Evolutionary conservation across 2,797 vertebrate genomes (phyloP).

Genomic region (Coracias cyanogaster): DNA sequence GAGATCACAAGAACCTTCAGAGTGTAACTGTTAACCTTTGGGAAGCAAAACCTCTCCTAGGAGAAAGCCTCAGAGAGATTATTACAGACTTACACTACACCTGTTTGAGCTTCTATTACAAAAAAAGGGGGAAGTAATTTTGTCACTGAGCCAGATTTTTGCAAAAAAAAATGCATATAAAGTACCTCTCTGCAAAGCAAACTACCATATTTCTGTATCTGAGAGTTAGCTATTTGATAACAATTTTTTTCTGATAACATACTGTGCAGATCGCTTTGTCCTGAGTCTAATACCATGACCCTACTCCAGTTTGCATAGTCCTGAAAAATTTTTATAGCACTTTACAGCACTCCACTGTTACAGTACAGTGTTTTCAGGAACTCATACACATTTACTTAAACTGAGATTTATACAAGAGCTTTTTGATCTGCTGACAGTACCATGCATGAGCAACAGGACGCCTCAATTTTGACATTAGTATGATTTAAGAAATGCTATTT

Average conservation of each 20-base stretch:
- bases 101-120: not conserved
- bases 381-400: not conserved
- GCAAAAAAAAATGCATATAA: not conserved
- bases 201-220: not conserved
- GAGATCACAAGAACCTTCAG: not conserved
- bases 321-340: not conserved
- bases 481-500: not conserved
- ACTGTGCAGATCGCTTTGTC: not conserved
- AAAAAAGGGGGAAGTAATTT: constrained; percentile 1
- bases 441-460: not conserved
- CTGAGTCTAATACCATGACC: not conserved
- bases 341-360: not conserved
- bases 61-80: not conserved
- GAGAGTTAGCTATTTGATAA: not conserved
- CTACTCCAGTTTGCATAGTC: not conserved
- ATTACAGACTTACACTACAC: not conserved
- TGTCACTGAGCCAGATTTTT: constrained; percentile 10
- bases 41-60: not conserved
- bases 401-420: not conserved
- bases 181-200: not conserved
- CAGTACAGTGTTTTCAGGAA: not conserved
- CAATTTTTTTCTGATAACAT: not conserved
- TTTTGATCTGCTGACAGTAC: not conserved
- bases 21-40: not conserved
- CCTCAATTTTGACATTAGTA: not conserved